phyloP scores from a whole-genome alignment of 2,888 invertebrate genomes.

The Lobophora halterata region DNA sequence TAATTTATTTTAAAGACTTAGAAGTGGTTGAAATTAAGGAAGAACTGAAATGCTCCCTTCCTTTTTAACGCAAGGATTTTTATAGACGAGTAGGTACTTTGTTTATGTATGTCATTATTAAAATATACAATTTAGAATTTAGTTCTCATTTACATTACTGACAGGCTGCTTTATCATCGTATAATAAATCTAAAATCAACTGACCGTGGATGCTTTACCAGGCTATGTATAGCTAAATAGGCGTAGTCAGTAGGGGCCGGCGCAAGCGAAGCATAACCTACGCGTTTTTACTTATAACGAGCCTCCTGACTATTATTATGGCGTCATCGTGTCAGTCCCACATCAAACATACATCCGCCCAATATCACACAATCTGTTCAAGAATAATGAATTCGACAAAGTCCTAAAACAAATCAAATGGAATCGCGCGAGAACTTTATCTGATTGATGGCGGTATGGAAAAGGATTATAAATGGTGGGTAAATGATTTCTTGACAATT shows the following conservation, averaged over 20 bases:
- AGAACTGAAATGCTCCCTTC: constrained; percentile 2
- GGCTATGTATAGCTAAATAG: constrained; percentile 54
- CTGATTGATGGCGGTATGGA: constrained; percentile 36
- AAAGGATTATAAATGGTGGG: constrained; percentile 60
- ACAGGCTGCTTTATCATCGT: constrained; percentile 30
- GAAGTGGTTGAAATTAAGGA: constrained; percentile 9
- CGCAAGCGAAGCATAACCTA: constrained; percentile 68
- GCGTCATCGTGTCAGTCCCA: constrained; percentile 74
- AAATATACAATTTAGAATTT: constrained; percentile 21
- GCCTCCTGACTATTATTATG: constrained; percentile 71
- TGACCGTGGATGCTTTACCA: constrained; percentile 43
- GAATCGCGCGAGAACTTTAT: constrained; percentile 42
- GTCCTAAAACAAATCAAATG: constrained; percentile 40
- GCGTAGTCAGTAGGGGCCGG: constrained; percentile 62
- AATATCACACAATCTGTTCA: constrained; percentile 63
- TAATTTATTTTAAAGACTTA: constrained; percentile 15
- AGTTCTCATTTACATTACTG: constrained; percentile 26
- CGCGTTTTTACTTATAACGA: constrained; percentile 74
- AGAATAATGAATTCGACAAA: constrained; percentile 43
- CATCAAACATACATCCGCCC: constrained; percentile 74
- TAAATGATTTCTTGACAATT: constrained; percentile 72
- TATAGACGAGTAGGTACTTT: too few species aligned
- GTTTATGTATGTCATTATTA: constrained; percentile 12
- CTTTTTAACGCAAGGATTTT: too few species aligned
- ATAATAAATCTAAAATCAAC: constrained; percentile 37